Percentiles rank a stretch among this genome's conserved stretches.
These are phyloP conservation scores for Koerneria pararmatus DNA, from an alignment of 2,888 invertebrate genomes.

Conservation along the genomic window DNA sequence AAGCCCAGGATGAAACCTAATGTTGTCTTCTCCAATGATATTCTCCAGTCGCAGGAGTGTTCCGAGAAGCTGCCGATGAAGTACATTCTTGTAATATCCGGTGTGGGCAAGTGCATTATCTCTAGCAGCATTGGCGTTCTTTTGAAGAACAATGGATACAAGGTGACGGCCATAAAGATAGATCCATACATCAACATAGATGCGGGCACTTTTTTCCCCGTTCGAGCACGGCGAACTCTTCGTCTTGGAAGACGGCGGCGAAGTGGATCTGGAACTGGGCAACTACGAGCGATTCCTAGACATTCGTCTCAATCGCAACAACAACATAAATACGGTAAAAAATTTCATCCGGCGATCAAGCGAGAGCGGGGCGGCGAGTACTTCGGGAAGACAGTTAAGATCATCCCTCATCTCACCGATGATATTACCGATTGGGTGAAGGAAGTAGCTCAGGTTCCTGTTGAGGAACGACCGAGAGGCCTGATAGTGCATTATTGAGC, in stretches of 20 bases:
- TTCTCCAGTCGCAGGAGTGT: not conserved
- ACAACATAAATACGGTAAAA: slow-evolving; percentile 98
- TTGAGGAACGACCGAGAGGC: too few relatives aligned
- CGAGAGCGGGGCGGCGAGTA: slow-evolving; percentile 90
- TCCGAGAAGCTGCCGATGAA: slow-evolving; percentile 26
- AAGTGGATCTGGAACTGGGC: slow-evolving; percentile 97
- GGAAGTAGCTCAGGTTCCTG: slow-evolving; percentile 70
- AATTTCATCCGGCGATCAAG: slow-evolving; percentile 71
- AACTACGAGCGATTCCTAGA: slow-evolving; percentile 97
- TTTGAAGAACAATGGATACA: slow-evolving; percentile 86
- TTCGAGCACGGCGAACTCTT: slow-evolving; percentile 89
- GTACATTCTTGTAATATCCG: slow-evolving; percentile 75
- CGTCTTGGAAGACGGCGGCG: slow-evolving; percentile 96
- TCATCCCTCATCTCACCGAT: slow-evolving; percentile 96
- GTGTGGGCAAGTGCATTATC: slow-evolving; percentile 76
- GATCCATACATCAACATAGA: slow-evolving; percentile 99
- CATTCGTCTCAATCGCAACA: slow-evolving; percentile 86
- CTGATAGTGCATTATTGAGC: slow-evolving; percentile 67
- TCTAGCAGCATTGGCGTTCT: slow-evolving; percentile 81
- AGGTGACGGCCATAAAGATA: slow-evolving; percentile 87
- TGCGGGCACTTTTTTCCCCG: slow-evolving; percentile 96
- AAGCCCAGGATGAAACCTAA: not conserved
- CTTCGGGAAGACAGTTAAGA: slow-evolving; percentile 97
- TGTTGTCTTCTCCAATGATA: slow-evolving; percentile 15
- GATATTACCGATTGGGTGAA: slow-evolving; percentile 85